Evolutionary conservation across 1,140 invertebrate genomes (phyloP).

Genomic region (Eulimnadia texana): DNA sequence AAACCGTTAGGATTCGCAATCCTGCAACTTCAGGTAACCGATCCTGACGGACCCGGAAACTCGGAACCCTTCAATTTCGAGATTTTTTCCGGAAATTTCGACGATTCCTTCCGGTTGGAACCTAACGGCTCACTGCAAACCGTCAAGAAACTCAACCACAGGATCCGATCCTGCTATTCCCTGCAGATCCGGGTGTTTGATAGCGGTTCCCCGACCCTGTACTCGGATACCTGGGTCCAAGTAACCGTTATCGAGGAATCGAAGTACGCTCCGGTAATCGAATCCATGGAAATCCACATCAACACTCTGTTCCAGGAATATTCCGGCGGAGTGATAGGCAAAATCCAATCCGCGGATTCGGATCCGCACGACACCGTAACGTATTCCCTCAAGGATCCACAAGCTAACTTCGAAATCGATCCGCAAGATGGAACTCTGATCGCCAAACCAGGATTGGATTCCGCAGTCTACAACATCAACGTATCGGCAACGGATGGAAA

Average conservation of each 20-base stretch:
- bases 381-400: slow-evolving; percentile 46
- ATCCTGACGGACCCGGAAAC: slow-evolving; percentile 73
- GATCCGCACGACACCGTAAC: slow-evolving; percentile 82
- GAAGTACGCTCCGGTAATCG: slow-evolving; percentile 78
- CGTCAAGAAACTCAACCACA: slow-evolving; percentile 71
- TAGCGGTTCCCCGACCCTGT: slow-evolving; percentile 77
- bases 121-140: slow-evolving; percentile 70
- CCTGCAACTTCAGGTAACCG: slow-evolving; percentile 64
- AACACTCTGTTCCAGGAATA: slow-evolving; percentile 85
- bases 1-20: slow-evolving; percentile 63
- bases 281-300: slow-evolving; percentile 68
- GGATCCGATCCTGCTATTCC: slow-evolving; percentile 62
- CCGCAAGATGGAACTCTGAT: slow-evolving; percentile 58
- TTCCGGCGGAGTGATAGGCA: slow-evolving; percentile 73
- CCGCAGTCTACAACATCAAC: slow-evolving; percentile 61
- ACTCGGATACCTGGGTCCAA: slow-evolving; percentile 71
- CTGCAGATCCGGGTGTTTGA: slow-evolving; percentile 83
- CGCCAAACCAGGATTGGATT: slow-evolving; percentile 64
- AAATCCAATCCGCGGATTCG: slow-evolving; percentile 72
- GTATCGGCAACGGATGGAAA: slow-evolving; percentile 42
- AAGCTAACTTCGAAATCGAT: slow-evolving; percentile 64
- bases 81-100: slow-evolving; percentile 74
- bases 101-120: slow-evolving; percentile 68
- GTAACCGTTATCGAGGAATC: slow-evolving; percentile 86
- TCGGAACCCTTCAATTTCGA: slow-evolving; percentile 82